These are phyloP conservation scores for Bombylius discolor DNA, from an alignment of 2,888 invertebrate genomes.

Conservation along the genomic window DNA sequence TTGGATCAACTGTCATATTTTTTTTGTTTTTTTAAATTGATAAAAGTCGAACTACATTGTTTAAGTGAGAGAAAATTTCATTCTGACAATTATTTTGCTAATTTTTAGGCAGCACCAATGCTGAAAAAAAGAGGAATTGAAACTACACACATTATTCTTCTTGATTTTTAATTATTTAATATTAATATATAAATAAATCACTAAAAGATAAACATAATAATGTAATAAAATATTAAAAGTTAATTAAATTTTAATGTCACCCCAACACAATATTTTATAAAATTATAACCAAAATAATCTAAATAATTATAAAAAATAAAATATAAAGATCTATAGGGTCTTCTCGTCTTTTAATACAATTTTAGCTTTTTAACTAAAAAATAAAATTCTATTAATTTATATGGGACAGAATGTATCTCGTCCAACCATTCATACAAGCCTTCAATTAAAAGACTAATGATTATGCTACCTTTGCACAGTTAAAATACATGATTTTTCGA, in stretches of 20 bases:
- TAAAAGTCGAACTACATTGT: too few species aligned
- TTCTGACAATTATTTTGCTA: too few species aligned
- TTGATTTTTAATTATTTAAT: too few species aligned
- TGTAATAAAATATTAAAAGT: constrained; percentile 40
- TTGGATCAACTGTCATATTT: too few species aligned
- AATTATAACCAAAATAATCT: constrained; percentile 9
- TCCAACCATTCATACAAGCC: constrained; percentile 65
- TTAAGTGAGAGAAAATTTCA: too few species aligned
- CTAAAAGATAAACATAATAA: constrained; percentile 13
- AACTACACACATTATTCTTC: too few species aligned
- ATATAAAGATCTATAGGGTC: constrained; percentile 63
- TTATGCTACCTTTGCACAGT: constrained; percentile 74
- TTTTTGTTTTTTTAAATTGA: too few species aligned
- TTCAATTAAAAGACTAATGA: constrained; percentile 66
- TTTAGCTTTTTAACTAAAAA: constrained; percentile 53
- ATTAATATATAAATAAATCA: too few species aligned
- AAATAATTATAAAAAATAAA: constrained; percentile 27
- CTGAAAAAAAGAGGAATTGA: too few species aligned
- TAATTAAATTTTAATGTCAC: constrained; percentile 47
- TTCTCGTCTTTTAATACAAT: constrained; percentile 57
- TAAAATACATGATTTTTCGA: constrained; percentile 36
- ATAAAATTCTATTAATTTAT: constrained; percentile 42
- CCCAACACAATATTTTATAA: constrained; percentile 45
- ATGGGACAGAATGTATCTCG: constrained; percentile 50
- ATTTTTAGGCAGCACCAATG: too few species aligned